phyloP scores from a whole-genome alignment of 2,113 vertebrate species.

The Cyanoderma ruficeps region DNA sequence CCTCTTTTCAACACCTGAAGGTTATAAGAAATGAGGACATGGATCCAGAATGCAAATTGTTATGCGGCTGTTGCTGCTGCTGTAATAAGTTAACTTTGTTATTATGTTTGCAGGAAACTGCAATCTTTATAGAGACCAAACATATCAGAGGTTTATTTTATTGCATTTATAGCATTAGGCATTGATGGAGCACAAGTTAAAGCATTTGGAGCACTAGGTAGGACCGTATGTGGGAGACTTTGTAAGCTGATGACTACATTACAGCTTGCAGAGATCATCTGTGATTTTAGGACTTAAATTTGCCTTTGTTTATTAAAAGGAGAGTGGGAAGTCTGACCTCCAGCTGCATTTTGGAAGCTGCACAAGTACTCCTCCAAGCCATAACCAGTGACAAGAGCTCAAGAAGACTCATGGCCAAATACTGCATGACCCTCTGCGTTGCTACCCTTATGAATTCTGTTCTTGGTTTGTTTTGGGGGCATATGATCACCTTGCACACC shows the following conservation, averaged over 20 bases:
- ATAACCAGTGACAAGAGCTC: not conserved
- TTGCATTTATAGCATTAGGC: conserved; percentile 8
- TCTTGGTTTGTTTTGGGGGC: not conserved
- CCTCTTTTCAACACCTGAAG: conserved; percentile 60
- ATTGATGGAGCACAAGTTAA: not conserved
- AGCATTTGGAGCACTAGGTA: not conserved
- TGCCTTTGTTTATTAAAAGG: not conserved
- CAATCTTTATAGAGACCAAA: not conserved
- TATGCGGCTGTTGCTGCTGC: not conserved
- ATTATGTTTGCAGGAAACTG: not conserved
- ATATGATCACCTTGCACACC: fast-evolving
- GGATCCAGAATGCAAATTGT: conserved; percentile 43
- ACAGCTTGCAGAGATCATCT: not conserved
- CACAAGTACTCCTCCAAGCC: not conserved
- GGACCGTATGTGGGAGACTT: not conserved
- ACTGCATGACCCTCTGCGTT: not conserved
- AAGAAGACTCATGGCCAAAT: not conserved
- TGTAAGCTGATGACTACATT: not conserved
- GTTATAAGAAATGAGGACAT: conserved; percentile 44
- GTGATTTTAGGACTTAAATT: not conserved
- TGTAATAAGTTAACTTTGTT: conserved; percentile 24
- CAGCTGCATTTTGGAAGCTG: not conserved
- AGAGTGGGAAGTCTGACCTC: not conserved
- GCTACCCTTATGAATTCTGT: not conserved
- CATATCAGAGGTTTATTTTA: not conserved